Base-by-base conservation (phyloP, 1,140 invertebrate species). In the Zeugodacus cucurbitae region DNA sequence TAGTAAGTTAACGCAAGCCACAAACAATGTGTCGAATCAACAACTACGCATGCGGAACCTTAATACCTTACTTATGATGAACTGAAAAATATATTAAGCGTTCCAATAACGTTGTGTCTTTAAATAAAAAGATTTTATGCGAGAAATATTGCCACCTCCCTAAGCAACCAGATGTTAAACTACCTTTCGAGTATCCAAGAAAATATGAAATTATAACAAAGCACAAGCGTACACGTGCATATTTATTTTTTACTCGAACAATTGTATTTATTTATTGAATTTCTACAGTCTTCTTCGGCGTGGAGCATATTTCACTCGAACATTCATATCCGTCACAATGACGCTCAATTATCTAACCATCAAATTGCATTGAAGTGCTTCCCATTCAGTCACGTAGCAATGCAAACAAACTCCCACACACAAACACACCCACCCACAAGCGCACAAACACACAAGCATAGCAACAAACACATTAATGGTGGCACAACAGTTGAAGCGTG, bases 331-430 rank as follows among this genome's bases (percentile, higher is more conserved):
- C 70, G 22, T 74, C 70, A 74, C 70, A n/a, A 74, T 74, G 70
- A 34, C 37, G 70, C 70, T 74, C 70, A 74, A 74, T 74, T 74
- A 74, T 74, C 70, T 74, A 74, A 74, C 70, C 70, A 74, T 74
- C 70, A 74, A 74, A 44, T 41, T 74, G 70, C 37, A 74, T 74
- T 74, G 34, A 74, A 74, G 37, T n/a, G 37, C 70, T 74, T 74
- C 70, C 70, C 70, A 22, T 41, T 29, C 32, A 26, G 70, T 74
- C 70, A 41, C 70, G 20, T 74, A 74, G 4, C 26, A 70, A 70
- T 70, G 14, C 64, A 70, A 70, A 74, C 37, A 74, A 22, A 74
- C 34, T 5, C 8, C 3, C 3, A 70, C 34, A 22, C 34, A n/a
- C 32, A 74, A 7, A n/a, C 37, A 41, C 20, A 32, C 62, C 10